Evolutionary conservation across 2,113 vertebrate species (phyloP), one percentile per base, ranked within the genome.

Genomic region (Zonotrichia leucophrys): DNA sequence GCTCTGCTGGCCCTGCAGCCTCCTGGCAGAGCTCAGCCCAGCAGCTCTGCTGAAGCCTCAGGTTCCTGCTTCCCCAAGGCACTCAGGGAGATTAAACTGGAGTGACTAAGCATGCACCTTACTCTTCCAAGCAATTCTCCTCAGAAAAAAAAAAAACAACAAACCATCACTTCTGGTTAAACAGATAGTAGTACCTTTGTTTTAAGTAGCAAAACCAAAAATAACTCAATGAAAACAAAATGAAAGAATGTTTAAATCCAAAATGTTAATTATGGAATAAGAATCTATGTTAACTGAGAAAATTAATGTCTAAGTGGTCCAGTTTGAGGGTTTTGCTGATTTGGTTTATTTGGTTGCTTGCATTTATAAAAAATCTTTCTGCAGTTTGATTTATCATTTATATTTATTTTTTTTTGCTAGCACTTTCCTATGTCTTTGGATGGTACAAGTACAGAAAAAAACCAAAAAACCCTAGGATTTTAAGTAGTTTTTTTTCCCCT

Each of bases 71-170:
- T 68, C 77, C 46, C 95, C 85, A 60, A 95, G 53, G 74, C 81
- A 94, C 88, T 96, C 81, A 92, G 60, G 17, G 31, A 96, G 69
- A 96, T 96, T 94, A 94, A 89, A 64, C n/a, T 42, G 46, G 58
- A 93, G 62, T 95, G 94, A 96, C 94, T 91, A 96, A 97, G 95
- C 92, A 94, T 0, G 20, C 67, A n/a, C 49, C 53, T 88, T 58
- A 7, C n/a, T 76, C 83, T 85, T 91, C 78, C 78, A 83, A 92
- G 58, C 1, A 3, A 28, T 11, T 79, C 13, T 59, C 17, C 20
- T 58, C 24, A 47, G 15, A 15, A 37, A 80, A 87, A 64, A 64
- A 63, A 62, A 19, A 47, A 28, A 6, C 41, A 60, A 6, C 15
- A 27, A 60, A 50, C 11, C 49, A 37, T 47, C 3, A 7, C 67